Evolutionary conservation across 53 echinoderm and acorn worm genomes (phyloP), one percentile per base, ranked within the genome.

Genomic region (Glandiceps talaboti): DNA sequence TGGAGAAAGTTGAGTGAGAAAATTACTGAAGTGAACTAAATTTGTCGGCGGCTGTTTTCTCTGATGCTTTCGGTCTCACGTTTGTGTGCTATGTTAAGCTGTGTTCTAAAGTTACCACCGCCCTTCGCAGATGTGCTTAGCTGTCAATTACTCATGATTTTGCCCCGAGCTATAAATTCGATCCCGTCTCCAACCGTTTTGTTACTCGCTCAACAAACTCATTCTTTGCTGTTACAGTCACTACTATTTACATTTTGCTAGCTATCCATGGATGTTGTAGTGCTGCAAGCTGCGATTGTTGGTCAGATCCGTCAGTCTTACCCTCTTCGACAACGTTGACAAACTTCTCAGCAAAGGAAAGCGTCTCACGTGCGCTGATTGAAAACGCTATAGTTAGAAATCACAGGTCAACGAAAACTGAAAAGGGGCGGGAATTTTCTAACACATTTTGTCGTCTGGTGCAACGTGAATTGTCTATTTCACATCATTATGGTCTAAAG

Each of bases 101-200:
- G 64, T 45, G 20, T 12, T 45, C 64, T 45, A 12, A 20, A 45
- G 64, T 45, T 45, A 45, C 64, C 64, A 20, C 64, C 64, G 64
- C 64, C 64, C 64, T 45, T 45, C 64, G 64, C 64, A 45, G 64
- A 45, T 45, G 64, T 45, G 64, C 64, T 45, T 45, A 45, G 64
- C 64, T 45, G 64, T 45, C 64, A 45, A 45, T 45, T 45, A 45
- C 64, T 45, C 64, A 12, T 12, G 64, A 45, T 45, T 45, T 45
- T 20, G 64, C 64, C 64, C 64, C 6, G 20, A 45, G 64, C 64
- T 12, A 45, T 45, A 45, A 45, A 45, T 45, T 45, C 64, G 64
- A 45, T 45, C 64, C 20, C 64, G 20, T 45, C 64, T 45, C 64
- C 64, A 45, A 45, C 64, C 6, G 64, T 45, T 45, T 45, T 20